Evolutionary conservation across 2,113 vertebrate species (phyloP), one percentile per base, ranked within the genome.

Genomic region (Asarcornis scutulata): DNA sequence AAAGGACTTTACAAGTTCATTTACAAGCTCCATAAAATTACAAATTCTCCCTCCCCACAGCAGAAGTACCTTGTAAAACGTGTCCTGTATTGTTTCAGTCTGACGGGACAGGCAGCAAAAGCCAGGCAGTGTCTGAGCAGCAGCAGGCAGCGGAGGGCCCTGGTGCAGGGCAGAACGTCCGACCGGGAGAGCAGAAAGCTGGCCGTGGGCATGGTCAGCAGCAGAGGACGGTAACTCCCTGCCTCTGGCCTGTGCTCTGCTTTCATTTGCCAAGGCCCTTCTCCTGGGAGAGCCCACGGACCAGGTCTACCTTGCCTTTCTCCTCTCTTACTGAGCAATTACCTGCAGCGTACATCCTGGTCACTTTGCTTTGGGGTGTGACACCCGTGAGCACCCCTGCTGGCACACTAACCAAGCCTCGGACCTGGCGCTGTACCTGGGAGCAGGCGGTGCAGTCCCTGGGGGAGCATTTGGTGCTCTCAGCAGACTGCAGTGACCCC

Each of bases 11-110:
- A 97, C 88, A 96, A 96, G 94, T 92, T 90, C 69, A 25, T 96
- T 97, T 97, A 96, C 92, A 96, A 96, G 96, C 91, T 91, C 96
- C 84, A 95, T 97, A 97, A 97, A 97, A 96, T 93, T 92, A 95
- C 71, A 83, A 66, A 71, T 87, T 96, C 93, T 94, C 83, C 62
- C 87, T 95, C 74, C 59, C 52, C 76, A 62, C 58, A 83, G 79
- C 76, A 94, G 90, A 91, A 92, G 2, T 73, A 94, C 85, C 91
- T 96, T 96, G 91, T 97, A 95, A 96, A 96, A 96, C 69, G 38
- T 80, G 76, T 75, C 69, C 90, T 68, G 69, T 91, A 88, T 91
- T 95, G 84, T 93, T 94, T 94, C 75, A 86, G 83, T 66, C 75
- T 93, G 91, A 93, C 5, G 7, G 55, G 75, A 67, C 66, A 83